These are phyloP conservation scores for Anolis apletophallus DNA, from an alignment of 2,797 vertebrate species.

Conservation along the genomic window DNA sequence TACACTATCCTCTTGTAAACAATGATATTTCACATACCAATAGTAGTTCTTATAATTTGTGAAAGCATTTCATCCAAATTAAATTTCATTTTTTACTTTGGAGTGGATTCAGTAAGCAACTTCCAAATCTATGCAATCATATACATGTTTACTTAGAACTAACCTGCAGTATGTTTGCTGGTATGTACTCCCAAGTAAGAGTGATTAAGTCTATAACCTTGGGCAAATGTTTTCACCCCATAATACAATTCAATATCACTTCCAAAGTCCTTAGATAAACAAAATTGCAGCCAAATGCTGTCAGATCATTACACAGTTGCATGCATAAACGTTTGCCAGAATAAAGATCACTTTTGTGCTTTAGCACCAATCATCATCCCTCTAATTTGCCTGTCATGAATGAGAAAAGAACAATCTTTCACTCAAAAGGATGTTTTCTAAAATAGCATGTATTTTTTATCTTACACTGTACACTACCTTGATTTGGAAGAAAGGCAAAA, in stretches of 20 bases:
- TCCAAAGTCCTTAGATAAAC: constrained; percentile 1
- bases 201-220: not conserved
- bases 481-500: too few species aligned
- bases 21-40: not conserved
- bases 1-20: not conserved
- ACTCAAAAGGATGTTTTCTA: not conserved
- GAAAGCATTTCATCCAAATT: not conserved
- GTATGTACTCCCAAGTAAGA: not conserved
- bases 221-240: not conserved
- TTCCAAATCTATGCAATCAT: not conserved
- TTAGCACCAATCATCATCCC: rapidly evolving
- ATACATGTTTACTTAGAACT: not conserved
- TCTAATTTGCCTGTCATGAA: not conserved
- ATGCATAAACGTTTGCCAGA: not conserved
- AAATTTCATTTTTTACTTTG: not conserved
- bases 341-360: not conserved
- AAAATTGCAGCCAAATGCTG: not conserved
- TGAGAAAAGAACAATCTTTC: constrained; percentile 1
- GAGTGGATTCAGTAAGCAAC: not conserved
- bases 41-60: not conserved
- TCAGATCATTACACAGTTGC: not conserved
- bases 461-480: not conserved
- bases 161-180: not conserved
- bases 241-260: not conserved
- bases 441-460: not conserved